phyloP scores from a whole-genome alignment of 2,113 vertebrate species.

The Lepidothrix coronata region DNA sequence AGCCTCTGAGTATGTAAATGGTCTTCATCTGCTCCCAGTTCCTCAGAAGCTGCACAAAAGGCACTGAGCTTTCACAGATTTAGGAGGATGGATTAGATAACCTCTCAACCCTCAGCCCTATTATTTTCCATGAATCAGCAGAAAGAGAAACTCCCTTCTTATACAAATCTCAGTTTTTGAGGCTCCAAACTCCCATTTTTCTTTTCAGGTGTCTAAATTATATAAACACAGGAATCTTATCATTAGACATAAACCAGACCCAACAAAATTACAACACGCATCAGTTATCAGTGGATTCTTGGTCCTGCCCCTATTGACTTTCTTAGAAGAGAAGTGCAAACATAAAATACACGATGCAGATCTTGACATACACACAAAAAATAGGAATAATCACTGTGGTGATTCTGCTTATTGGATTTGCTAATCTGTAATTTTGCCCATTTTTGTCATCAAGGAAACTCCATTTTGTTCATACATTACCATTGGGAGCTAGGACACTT shows the following conservation, averaged over 20 bases:
- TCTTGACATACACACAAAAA: neutral
- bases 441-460: neutral
- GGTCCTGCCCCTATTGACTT: neutral
- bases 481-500: neutral
- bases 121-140: conserved; percentile 43
- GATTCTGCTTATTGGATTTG: neutral
- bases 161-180: conserved; percentile 1
- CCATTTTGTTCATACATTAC: neutral
- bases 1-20: neutral
- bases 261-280: neutral
- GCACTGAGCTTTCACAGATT: neutral
- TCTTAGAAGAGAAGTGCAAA: neutral
- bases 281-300: conserved; percentile 27
- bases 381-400: neutral
- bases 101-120: conserved; percentile 23
- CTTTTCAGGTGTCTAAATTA: conserved; percentile 32
- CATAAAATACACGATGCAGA: neutral
- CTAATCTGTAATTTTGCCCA: neutral
- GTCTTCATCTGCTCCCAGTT: neutral
- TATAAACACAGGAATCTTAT: conserved; percentile 49
- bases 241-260: conserved; percentile 35
- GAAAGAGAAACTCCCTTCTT: conserved; percentile 45
- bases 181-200: conserved; percentile 20
- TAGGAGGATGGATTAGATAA: conserved; percentile 46
- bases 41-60: neutral